Base-by-base conservation (phyloP, 2,888 invertebrate genomes). In the Tiliacea citrago region DNA sequence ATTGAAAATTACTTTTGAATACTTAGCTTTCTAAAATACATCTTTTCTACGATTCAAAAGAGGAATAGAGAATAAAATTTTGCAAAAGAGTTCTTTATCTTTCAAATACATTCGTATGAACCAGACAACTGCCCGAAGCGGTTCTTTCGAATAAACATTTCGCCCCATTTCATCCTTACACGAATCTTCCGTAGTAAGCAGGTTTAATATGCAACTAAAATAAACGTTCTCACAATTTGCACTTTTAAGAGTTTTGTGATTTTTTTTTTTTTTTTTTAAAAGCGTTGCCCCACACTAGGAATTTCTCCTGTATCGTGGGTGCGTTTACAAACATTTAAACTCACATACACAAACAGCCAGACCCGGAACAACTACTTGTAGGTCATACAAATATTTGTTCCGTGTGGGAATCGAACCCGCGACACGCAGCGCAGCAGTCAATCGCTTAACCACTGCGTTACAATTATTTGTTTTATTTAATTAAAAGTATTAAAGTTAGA, bases 21-120 rank as follows among this genome's bases (percentile, higher is more conserved):
- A 29, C 29, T 29, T 2, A 47, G 49, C 39, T 68, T 60, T 53
- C n/a, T 47, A 60, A 79, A 77, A 79, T 68, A 57, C 6, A 57
- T 62, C 13, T 62, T 55, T 24, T 67, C 49, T 47, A 67, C 21
- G 6, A 67, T 63, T 80, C 58, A 42, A 68, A 80, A 67, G 53
- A 58, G 67, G 60, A 77, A 79, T 70, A 62, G 24, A 51, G 73
- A 71, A 70, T 68, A 78, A 58, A 70, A 74, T 24, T 77, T 60
- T 73, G 57, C 65, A 58, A 77, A 78, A 80, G 63, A 65, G 72
- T 85, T 78, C 81, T 82, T 85, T 85, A 79, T 87, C 82, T 85
- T 79, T 85, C 79, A 61, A 82, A 86, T 75, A 77, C 62, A 79
- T 71, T 79, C 74, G 66, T 69, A 75, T 69, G 65, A 76, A 81